Percentiles rank a stretch among this genome's conserved stretches.
Evolutionary conservation across 2,797 vertebrate species (phyloP).

Genomic region (Pipistrellus pygmaeus): DNA sequence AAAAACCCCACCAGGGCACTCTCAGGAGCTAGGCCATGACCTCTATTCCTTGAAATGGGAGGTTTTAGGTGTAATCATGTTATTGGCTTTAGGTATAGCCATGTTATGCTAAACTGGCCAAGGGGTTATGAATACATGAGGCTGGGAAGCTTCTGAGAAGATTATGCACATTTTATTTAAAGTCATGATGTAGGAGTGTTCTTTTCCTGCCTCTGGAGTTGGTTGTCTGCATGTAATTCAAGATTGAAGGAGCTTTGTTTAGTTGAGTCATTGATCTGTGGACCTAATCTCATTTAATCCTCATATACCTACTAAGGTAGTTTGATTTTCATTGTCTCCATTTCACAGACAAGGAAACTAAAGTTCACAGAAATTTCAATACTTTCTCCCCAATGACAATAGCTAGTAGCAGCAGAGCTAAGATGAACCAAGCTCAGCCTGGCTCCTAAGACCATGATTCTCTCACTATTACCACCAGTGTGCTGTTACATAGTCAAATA

Average conservation of each 20-base stretch:
- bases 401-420: not conserved
- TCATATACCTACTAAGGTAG: not conserved
- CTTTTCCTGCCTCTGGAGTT: not conserved
- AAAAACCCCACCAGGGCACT: not conserved
- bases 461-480: not conserved
- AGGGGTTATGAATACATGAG: not conserved
- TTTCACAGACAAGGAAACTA: constrained; percentile 33
- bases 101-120: not conserved
- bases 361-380: not conserved
- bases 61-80: not conserved
- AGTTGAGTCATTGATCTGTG: not conserved
- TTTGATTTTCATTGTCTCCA: not conserved
- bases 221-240: not conserved
- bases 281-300: not conserved
- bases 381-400: not conserved
- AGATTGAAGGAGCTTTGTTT: not conserved
- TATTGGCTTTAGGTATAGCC: not conserved
- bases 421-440: not conserved
- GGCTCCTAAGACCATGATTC: not conserved
- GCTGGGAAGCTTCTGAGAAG: not conserved
- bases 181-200: not conserved
- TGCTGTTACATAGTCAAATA: not conserved
- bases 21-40: not conserved
- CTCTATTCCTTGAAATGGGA: not conserved
- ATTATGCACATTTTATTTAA: not conserved